A percentile compares a stretch with the other conserved stretches of the same genome.
phyloP scores from a whole-genome alignment of 2,113 vertebrate species.

The Zeus faber region DNA sequence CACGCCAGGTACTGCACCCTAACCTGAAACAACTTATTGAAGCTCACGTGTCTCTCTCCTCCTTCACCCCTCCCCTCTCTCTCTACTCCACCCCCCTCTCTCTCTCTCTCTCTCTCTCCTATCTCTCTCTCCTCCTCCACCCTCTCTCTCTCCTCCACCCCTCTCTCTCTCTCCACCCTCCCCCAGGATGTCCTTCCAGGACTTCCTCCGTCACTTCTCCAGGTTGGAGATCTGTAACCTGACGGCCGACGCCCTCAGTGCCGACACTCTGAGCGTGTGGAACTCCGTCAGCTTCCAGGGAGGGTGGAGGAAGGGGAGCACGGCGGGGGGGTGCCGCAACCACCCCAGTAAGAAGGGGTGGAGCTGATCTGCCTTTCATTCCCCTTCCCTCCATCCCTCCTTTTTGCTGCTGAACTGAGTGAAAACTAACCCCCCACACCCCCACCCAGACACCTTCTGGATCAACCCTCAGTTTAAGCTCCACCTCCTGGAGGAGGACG shows the following conservation, averaged over 20 bases:
- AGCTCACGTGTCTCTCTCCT: too few relatives aligned
- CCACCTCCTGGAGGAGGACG: conserved; percentile 65
- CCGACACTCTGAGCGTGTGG: conserved; percentile 65
- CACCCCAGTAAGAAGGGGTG: conserved; percentile 71
- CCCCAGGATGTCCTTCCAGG: conserved; percentile 80
- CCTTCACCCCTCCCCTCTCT: too few relatives aligned
- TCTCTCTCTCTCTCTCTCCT: too few relatives aligned
- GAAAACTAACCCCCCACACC: too few relatives aligned
- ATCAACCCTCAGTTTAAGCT: conserved; percentile 62
- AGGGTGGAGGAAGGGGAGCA: conserved; percentile 73
- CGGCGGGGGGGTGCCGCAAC: conserved; percentile 75
- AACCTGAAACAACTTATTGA: too few relatives aligned
- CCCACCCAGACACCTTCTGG: conserved; percentile 51
- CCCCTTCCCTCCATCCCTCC: too few relatives aligned
- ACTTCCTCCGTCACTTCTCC: conserved; percentile 79
- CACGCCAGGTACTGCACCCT: too few relatives aligned
- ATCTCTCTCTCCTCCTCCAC: too few relatives aligned
- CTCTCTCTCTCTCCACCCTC: neutral
- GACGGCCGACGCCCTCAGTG: conserved; percentile 73
- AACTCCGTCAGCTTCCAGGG: conserved; percentile 68
- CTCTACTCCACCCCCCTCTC: too few relatives aligned
- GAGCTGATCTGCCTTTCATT: too few relatives aligned
- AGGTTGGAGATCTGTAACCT: conserved; percentile 81
- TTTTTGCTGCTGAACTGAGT: too few relatives aligned
- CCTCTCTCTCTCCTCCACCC: too few relatives aligned